phyloP scores from a whole-genome alignment of 2,888 invertebrate genomes.

The Rhingia campestris region DNA sequence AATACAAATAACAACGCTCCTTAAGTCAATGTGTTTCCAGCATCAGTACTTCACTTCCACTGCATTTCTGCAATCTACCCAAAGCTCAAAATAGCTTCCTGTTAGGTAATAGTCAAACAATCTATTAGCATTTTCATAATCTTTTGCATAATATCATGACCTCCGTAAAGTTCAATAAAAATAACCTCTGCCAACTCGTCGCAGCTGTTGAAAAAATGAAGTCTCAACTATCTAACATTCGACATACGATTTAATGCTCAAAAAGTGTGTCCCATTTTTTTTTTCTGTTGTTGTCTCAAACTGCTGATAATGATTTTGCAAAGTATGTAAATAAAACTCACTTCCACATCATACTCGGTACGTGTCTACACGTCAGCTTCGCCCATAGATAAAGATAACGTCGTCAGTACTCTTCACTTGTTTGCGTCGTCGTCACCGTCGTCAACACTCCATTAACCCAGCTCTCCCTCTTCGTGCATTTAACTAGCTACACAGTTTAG shows the following conservation, averaged over 20 bases:
- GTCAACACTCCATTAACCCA: neutral
- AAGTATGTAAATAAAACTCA: conserved; percentile 12
- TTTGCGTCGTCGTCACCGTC: neutral
- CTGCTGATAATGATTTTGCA: conserved; percentile 5
- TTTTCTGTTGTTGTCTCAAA: neutral
- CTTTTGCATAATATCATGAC: conserved; percentile 4
- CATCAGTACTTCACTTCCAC: too few relatives aligned
- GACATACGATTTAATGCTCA: conserved; percentile 3
- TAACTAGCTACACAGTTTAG: neutral
- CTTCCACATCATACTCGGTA: conserved; percentile 13
- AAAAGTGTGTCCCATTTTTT: neutral
- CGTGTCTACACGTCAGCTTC: conserved; percentile 14
- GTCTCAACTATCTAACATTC: neutral
- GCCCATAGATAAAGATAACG: conserved; percentile 18
- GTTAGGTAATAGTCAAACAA: neutral
- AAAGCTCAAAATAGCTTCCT: neutral
- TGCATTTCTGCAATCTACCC: too few relatives aligned
- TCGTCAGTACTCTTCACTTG: neutral
- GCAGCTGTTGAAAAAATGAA: neutral
- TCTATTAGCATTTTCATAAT: neutral
- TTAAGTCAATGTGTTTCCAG: too few relatives aligned
- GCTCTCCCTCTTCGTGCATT: conserved; percentile 5
- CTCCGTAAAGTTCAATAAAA: neutral
- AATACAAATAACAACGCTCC: too few relatives aligned
- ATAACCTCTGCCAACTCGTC: neutral